These are phyloP conservation scores for Irena cyanogastra DNA, from an alignment of 2,113 vertebrate species.

Conservation along the genomic window DNA sequence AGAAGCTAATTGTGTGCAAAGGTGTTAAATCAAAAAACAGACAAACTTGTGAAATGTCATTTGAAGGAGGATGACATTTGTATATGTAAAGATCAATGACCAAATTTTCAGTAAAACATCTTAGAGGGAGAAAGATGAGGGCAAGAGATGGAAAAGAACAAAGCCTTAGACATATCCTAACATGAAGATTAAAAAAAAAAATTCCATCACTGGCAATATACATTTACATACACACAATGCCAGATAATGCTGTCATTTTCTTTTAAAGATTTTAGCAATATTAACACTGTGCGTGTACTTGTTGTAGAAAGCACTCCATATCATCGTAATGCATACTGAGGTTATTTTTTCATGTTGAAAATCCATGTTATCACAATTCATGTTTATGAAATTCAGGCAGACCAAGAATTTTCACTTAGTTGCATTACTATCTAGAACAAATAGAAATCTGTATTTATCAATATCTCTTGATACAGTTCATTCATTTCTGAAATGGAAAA, in stretches of 20 bases:
- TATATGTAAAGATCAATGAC: neutral
- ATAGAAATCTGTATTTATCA: neutral
- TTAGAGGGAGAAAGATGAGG: neutral
- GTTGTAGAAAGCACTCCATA: neutral
- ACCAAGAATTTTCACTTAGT: neutral
- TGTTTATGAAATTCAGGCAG: neutral
- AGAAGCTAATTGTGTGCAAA: neutral
- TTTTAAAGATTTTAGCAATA: neutral
- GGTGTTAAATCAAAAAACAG: neutral
- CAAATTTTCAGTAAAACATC: neutral
- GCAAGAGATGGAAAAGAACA: neutral
- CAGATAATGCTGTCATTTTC: neutral
- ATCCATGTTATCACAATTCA: neutral
- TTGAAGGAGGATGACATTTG: neutral
- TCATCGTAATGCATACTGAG: neutral
- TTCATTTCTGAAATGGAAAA: neutral
- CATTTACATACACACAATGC: neutral
- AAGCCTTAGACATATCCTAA: neutral
- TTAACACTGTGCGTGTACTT: neutral
- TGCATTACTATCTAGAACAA: neutral
- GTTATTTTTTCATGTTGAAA: neutral
- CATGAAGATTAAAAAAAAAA: neutral
- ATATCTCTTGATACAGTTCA: neutral
- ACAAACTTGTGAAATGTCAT: neutral
- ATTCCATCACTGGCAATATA: fast-evolving